phyloP scores from a whole-genome alignment of 2,113 vertebrate genomes.

The Tauraco erythrolophus region DNA sequence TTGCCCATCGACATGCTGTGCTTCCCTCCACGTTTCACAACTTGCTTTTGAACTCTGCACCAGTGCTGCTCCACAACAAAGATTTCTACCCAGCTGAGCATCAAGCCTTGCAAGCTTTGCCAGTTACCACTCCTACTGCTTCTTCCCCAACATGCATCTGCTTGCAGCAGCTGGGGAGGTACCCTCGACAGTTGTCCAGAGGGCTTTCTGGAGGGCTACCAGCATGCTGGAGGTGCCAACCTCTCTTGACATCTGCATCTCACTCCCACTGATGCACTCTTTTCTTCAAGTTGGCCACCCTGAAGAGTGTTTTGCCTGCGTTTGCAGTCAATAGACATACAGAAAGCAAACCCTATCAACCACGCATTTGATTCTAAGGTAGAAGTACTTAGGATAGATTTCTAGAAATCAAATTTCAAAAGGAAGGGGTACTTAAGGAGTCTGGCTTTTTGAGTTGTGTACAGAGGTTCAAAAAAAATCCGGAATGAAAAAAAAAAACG shows the following conservation, averaged over 20 bases:
- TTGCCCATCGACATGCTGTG: rapidly evolving
- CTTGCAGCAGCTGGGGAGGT: background rate
- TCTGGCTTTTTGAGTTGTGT: background rate
- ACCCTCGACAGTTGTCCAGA: background rate
- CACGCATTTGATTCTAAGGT: background rate
- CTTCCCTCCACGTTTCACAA: background rate
- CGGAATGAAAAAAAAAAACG: background rate
- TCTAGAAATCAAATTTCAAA: background rate
- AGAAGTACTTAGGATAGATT: background rate
- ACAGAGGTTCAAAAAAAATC: background rate
- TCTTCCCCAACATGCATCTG: background rate
- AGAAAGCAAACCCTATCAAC: background rate
- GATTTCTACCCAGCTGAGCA: background rate
- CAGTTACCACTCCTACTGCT: background rate
- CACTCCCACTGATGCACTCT: background rate
- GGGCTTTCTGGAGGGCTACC: slow-evolving; percentile 47
- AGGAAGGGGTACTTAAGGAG: background rate
- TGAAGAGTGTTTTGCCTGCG: background rate
- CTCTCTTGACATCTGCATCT: background rate
- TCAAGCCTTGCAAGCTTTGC: background rate
- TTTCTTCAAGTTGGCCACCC: background rate
- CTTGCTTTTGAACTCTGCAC: background rate
- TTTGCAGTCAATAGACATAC: background rate
- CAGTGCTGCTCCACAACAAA: background rate
- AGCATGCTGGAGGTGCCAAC: background rate